phyloP scores from a whole-genome alignment of 2,888 invertebrate species.

The Seira sanloemensis region DNA sequence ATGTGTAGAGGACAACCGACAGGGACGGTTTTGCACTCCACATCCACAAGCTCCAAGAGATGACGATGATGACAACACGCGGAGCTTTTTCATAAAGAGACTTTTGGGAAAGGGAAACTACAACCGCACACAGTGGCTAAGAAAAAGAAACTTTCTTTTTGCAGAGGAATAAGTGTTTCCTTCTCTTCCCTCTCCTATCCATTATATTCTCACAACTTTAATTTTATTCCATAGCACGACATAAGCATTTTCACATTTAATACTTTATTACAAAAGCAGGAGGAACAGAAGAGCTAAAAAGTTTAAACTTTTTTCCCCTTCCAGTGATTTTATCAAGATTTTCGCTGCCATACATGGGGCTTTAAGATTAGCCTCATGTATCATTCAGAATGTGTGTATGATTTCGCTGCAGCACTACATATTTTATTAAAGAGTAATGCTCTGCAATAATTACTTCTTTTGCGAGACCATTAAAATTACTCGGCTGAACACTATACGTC shows the following conservation, averaged over 20 bases:
- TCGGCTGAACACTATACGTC: neutral
- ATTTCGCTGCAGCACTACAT: neutral
- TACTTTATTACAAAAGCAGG: neutral
- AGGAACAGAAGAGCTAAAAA: neutral
- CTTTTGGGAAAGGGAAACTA: slow-evolving; percentile 1
- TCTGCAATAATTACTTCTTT: neutral
- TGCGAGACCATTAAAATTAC: neutral
- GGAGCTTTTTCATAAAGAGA: neutral
- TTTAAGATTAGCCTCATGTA: slow-evolving; percentile 12
- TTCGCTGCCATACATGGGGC: neutral
- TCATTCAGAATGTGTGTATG: neutral
- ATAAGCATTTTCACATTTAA: neutral
- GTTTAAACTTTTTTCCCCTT: slow-evolving; percentile 9
- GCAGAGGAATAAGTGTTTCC: neutral
- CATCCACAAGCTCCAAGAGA: neutral
- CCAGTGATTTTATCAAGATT: slow-evolving; percentile 48
- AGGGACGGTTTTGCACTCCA: neutral
- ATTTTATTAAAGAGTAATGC: neutral
- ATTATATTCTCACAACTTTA: neutral
- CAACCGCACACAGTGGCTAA: neutral
- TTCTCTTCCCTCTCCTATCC: neutral
- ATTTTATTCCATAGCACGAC: neutral
- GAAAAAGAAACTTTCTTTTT: neutral
- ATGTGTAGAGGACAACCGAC: neutral
- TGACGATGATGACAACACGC: neutral